A percentile compares a stretch with the other conserved stretches of the same genome.
Conservation (phyloP, 2,113 vertebrate species). For the Phodopus roborovskii region DNA sequence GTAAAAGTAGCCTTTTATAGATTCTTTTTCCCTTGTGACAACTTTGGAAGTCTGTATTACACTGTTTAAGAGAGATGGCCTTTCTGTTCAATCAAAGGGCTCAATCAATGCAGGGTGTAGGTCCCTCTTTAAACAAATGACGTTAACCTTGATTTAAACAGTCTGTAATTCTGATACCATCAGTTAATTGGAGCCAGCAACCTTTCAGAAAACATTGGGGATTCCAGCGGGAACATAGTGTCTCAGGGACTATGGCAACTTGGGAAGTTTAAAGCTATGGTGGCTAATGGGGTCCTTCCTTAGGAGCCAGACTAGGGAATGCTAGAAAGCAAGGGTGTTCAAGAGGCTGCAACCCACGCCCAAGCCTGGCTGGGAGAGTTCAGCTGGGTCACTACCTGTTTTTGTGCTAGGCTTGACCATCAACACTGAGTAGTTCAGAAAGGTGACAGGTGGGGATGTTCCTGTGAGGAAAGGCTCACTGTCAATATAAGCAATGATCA, state of each 20-base stretch:
- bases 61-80: not conserved
- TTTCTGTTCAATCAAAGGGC: constrained; percentile 40
- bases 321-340: not conserved
- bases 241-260: not conserved
- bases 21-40: not conserved
- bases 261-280: not conserved
- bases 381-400: not conserved
- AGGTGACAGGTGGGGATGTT: not conserved
- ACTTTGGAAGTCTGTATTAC: not conserved
- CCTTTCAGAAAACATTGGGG: not conserved
- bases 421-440: not conserved
- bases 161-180: constrained; percentile 5
- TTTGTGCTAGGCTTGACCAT: not conserved
- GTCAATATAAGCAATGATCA: not conserved
- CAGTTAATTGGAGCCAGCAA: not conserved
- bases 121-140: constrained; percentile 40
- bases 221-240: not conserved
- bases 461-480: not conserved
- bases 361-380: not conserved
- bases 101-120: not conserved
- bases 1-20: not conserved
- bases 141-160: constrained; percentile 34
- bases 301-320: not conserved
- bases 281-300: not conserved
- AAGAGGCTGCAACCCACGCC: not conserved